phyloP scores from a whole-genome alignment of 2,888 invertebrate species.

The Plutella xylostella region DNA sequence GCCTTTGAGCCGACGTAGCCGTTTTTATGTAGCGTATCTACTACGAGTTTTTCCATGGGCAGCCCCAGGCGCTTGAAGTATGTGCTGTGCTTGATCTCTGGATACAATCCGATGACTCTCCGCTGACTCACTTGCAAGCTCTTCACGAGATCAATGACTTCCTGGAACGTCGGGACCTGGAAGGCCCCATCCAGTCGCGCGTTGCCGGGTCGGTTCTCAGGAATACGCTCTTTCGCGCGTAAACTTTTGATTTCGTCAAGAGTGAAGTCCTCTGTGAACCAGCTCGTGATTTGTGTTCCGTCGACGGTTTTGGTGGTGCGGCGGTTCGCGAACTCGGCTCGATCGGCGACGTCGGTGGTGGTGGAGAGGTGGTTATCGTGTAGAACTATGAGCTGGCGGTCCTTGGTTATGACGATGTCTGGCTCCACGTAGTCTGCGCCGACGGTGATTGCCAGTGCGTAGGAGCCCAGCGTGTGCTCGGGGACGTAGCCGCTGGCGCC shows the following conservation, averaged over 20 bases:
- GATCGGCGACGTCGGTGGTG: constrained; percentile 8
- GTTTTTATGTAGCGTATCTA: constrained; percentile 7
- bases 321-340: constrained; percentile 8
- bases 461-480: constrained; percentile 12
- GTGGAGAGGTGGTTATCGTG: constrained; percentile 9
- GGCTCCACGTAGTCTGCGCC: constrained; percentile 13
- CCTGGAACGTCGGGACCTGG: constrained; percentile 8
- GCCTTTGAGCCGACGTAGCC: constrained; percentile 7
- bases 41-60: constrained; percentile 8
- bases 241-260: constrained; percentile 9
- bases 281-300: constrained; percentile 5
- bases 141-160: constrained; percentile 9
- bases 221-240: constrained; percentile 9
- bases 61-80: constrained; percentile 7
- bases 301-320: constrained; percentile 5
- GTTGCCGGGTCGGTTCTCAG: constrained; percentile 10
- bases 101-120: constrained; percentile 12
- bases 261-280: constrained; percentile 12
- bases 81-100: constrained; percentile 10
- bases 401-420: constrained; percentile 11
- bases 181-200: constrained; percentile 9
- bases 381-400: constrained; percentile 8
- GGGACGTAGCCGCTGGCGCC: constrained; percentile 12
- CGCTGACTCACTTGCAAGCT: constrained; percentile 8
- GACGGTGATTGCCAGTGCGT: constrained; percentile 13